Evolutionary conservation across 2,888 invertebrate species (phyloP).

Genomic region (Strigamia transsilvanica): DNA sequence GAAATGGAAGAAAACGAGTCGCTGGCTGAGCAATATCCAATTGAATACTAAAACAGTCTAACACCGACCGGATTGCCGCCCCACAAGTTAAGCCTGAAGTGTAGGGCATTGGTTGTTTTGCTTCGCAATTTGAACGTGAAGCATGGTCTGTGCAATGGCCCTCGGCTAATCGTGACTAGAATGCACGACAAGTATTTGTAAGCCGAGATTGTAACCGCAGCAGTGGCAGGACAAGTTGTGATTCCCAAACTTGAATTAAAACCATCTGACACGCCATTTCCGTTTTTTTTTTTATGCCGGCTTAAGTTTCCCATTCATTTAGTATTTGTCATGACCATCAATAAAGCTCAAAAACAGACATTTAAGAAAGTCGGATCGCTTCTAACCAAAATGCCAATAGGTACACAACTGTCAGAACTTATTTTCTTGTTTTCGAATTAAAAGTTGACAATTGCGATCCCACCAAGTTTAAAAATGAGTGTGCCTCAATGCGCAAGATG

Average conservation of each 20-base stretch:
- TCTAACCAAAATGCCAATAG: too few relatives aligned
- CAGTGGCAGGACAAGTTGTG: not conserved
- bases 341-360: conserved; percentile 15
- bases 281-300: not conserved
- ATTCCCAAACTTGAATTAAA: not conserved
- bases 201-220: too few relatives aligned
- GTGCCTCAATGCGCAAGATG: too few relatives aligned
- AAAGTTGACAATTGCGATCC: too few relatives aligned
- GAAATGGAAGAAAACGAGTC: too few relatives aligned
- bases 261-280: not conserved
- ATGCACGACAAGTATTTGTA: not conserved
- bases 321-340: not conserved
- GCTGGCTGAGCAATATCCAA: too few relatives aligned
- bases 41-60: not conserved
- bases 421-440: too few relatives aligned
- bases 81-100: not conserved
- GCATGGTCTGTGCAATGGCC: conserved; percentile 16
- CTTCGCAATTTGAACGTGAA: not conserved
- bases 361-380: not conserved
- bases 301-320: not conserved
- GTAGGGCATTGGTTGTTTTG: not conserved
- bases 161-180: not conserved
- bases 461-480: too few relatives aligned
- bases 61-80: not conserved
- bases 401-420: too few relatives aligned